Evolutionary conservation across 1,140 invertebrate genomes (phyloP), one percentile per base, ranked within the genome.

Genomic region (Atopsyche davidsoni): DNA sequence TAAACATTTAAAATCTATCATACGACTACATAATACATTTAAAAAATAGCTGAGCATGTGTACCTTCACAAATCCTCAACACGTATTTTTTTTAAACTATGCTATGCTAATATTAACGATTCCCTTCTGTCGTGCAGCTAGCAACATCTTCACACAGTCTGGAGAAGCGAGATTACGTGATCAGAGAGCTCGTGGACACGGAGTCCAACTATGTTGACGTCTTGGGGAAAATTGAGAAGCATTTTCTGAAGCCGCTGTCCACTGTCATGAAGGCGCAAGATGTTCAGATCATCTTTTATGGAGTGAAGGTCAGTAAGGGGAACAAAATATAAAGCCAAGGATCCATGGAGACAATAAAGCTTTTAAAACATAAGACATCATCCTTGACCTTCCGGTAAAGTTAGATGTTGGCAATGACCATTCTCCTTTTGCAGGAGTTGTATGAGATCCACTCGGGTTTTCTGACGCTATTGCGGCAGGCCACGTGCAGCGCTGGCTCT

Each of bases 171-270:
- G 94, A 98, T 70, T 94, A 94, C 66, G 94, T 96, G 40, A 88
- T 98, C 53, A 85, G 92, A 60, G 96, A 99, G 70, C 73, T 99
- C 3, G 79, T 97, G 10, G 93, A 97, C 69, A 98, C 96, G 0
- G 96, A 99, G 70, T 87, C 85, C 53, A 98, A 98, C 72, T 99
- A 98, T 67, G 84, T 96, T 14, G 90, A 96, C 59, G 95, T 96
- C 25, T 75, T 99, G 13, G 81, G 81, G 59, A 95, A 92, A 73
- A 79, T 98, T 31, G 82, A 87, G 44, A 79, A 79, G 48, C 82
- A 88, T 65, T 95, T 92, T 61, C 81, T 89, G 61, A 73, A 78
- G 50, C 88, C 88, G 11, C 69, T 97, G n/a, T 78, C 79, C 46
- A 72, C 75, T 32, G 66, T 82, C 28, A 66, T 97, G 42, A 79